These are phyloP conservation scores for Coleophora flavipennella DNA, from an alignment of 2,888 invertebrate species.

Conservation along the genomic window DNA sequence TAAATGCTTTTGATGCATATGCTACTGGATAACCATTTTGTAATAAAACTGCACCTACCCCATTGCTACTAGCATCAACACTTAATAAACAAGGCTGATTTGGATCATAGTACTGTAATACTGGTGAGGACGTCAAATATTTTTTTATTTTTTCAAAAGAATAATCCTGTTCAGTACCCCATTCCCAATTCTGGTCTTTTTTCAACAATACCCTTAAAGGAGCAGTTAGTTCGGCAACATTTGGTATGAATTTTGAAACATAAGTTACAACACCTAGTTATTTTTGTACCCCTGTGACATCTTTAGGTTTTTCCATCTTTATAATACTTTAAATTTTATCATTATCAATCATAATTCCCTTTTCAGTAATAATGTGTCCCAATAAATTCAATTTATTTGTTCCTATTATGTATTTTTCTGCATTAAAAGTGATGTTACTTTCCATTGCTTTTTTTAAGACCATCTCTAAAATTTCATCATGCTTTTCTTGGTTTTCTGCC, in stretches of 20 bases:
- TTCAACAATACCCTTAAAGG: neutral
- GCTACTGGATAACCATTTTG: too few species aligned
- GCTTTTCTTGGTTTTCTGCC: neutral
- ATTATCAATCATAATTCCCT: constrained; percentile 1
- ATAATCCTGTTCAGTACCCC: constrained; percentile 1
- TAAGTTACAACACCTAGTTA: constrained; percentile 1
- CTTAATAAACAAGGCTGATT: too few species aligned
- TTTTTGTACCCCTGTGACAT: neutral
- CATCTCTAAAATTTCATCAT: constrained; percentile 2
- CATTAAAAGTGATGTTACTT: constrained; percentile 5
- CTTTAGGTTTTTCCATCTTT: neutral
- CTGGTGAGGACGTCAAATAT: neutral
- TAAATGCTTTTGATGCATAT: too few species aligned
- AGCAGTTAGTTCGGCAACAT: neutral
- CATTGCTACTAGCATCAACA: too few species aligned
- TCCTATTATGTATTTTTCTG: neutral
- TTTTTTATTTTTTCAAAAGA: neutral
- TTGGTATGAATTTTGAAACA: neutral
- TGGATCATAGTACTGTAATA: too few species aligned
- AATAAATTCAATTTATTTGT: constrained; percentile 5
- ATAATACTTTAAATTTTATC: constrained; percentile 3
- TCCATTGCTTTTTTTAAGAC: constrained; percentile 3
- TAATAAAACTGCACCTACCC: too few species aligned
- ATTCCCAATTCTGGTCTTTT: too few species aligned
- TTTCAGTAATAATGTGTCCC: constrained; percentile 2